A percentile compares a stretch with the other conserved stretches of the same genome.
phyloP scores from a whole-genome alignment of 2,113 vertebrate species.

The Mellivora capensis region DNA sequence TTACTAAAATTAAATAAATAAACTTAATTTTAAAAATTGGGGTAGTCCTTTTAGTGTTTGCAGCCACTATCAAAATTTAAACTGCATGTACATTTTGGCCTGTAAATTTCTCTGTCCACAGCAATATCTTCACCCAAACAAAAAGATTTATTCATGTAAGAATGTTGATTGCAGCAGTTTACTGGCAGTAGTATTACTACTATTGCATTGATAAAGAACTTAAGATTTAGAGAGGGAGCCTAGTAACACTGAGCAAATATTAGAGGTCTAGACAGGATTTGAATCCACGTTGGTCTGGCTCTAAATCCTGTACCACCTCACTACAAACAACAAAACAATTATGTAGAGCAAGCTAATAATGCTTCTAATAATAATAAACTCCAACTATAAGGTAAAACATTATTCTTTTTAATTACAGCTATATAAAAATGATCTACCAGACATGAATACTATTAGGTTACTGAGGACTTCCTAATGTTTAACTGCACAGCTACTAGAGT shows the following conservation, averaged over 20 bases:
- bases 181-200: not conserved
- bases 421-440: not conserved
- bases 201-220: not conserved
- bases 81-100: not conserved
- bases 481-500: not conserved
- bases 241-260: not conserved
- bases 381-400: not conserved
- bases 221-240: not conserved
- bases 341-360: not conserved
- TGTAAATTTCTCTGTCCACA: not conserved
- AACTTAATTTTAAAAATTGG: not conserved
- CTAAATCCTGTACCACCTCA: not conserved
- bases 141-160: not conserved
- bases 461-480: not conserved
- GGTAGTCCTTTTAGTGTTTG: not conserved
- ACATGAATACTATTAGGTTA: not conserved
- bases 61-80: constrained; percentile 13
- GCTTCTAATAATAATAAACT: not conserved
- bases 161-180: not conserved
- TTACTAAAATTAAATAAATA: not conserved
- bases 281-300: not conserved
- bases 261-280: not conserved
- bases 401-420: not conserved
- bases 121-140: not conserved
- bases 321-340: constrained; percentile 1